These are phyloP conservation scores for Idaea biselata DNA, from an alignment of 2,888 invertebrate genomes.

Conservation along the genomic window DNA sequence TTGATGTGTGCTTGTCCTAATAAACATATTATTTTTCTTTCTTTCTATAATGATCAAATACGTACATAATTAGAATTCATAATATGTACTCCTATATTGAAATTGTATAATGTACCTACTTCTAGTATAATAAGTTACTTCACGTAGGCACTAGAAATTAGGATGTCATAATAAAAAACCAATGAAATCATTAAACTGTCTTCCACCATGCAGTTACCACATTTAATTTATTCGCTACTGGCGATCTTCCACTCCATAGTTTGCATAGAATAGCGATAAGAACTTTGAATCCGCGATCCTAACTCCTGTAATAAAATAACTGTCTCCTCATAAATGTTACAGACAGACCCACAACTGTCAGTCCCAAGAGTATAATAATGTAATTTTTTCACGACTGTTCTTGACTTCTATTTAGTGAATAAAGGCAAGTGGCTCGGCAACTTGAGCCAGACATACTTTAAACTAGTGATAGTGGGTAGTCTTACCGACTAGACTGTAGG, in stretches of 20 bases:
- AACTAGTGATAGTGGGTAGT: no score
- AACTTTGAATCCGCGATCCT: neutral
- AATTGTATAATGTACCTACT: no score
- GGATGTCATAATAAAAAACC: neutral
- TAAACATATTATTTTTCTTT: no score
- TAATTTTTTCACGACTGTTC: neutral
- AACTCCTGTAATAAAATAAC: conserved; percentile 1
- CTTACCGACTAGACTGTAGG: no score
- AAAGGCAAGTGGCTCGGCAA: neutral
- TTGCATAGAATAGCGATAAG: neutral
- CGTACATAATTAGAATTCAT: no score
- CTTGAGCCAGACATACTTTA: neutral
- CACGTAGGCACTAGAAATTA: no score
- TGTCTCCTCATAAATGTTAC: neutral
- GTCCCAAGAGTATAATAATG: neutral
- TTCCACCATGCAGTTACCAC: conserved; percentile 1
- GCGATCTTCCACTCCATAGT: conserved; percentile 1
- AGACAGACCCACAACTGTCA: conserved; percentile 1
- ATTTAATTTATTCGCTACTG: neutral
- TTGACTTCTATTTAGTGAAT: conserved; percentile 1
- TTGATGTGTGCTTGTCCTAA: no score
- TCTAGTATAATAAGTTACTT: no score
- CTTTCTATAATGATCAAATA: no score
- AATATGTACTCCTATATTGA: no score
- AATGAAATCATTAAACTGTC: neutral